A percentile compares a stretch with the other conserved stretches of the same genome.
Conservation (phyloP, 2,888 invertebrate species). For the Eupithecia abbreviata region DNA sequence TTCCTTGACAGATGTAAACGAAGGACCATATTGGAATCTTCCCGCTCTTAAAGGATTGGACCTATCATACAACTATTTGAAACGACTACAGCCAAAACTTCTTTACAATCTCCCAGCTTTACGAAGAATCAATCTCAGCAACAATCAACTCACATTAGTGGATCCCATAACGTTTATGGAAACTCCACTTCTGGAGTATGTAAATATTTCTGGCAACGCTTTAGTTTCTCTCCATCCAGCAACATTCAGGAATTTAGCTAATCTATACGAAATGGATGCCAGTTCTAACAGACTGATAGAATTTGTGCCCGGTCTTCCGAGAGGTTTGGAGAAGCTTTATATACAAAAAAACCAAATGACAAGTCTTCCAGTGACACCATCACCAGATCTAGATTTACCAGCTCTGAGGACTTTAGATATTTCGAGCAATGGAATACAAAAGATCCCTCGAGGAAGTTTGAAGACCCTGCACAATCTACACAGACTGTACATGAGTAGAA, state of each 20-base stretch:
- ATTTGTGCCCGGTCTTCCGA: constrained; percentile 90
- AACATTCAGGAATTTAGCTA: constrained; percentile 89
- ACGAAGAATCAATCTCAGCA: constrained; percentile 89
- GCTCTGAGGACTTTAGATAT: constrained; percentile 89
- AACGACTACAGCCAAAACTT: constrained; percentile 88
- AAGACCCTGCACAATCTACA: constrained; percentile 87
- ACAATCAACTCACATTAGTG: constrained; percentile 87
- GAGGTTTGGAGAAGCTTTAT: constrained; percentile 89
- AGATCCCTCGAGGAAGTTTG: constrained; percentile 86
- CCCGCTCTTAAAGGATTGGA: constrained; percentile 93
- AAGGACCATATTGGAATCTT: constrained; percentile 92
- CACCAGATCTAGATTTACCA: constrained; percentile 88
- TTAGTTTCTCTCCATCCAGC: constrained; percentile 88
- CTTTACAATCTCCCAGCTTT: constrained; percentile 89
- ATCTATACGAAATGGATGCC: constrained; percentile 91
- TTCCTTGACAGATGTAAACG: constrained; percentile 88
- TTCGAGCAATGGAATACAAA: constrained; percentile 89
- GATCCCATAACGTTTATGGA: constrained; percentile 90
- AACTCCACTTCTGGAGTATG: constrained; percentile 88
- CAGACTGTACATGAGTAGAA: constrained; percentile 88
- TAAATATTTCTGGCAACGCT: constrained; percentile 91
- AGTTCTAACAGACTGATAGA: constrained; percentile 89
- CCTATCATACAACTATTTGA: constrained; percentile 89
- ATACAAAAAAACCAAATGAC: constrained; percentile 88
- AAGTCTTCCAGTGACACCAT: constrained; percentile 85